Percentiles rank a stretch among this genome's conserved stretches.
phyloP scores from a whole-genome alignment of 92 coral and sea anemone species.

The Palythoa grandiflora region DNA sequence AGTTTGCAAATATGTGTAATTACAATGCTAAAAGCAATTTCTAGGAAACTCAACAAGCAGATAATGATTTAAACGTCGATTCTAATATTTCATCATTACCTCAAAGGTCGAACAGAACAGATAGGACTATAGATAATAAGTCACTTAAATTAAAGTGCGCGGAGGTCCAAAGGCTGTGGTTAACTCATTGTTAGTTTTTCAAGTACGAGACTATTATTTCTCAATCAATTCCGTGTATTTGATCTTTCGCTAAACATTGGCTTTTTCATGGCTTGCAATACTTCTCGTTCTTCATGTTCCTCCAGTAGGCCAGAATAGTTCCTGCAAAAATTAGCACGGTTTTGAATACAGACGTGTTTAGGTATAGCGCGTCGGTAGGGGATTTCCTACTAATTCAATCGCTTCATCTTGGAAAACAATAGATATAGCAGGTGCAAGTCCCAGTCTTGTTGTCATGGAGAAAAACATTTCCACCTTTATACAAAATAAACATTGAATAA shows the following conservation, averaged over 20 bases:
- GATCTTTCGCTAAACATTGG: constrained; percentile 18
- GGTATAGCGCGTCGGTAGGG: constrained; percentile 28
- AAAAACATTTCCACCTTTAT: constrained; percentile 58
- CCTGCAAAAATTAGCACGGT: constrained; percentile 22
- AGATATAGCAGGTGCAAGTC: constrained; percentile 27
- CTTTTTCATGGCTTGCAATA: background rate
- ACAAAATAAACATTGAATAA: constrained; percentile 31
- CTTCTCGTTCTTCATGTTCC: background rate
- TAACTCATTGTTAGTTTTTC: constrained; percentile 37
- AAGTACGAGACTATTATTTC: constrained; percentile 29
- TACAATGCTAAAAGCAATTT: no score
- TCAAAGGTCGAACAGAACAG: constrained; percentile 19
- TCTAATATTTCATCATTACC: constrained; percentile 24
- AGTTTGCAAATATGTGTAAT: no score
- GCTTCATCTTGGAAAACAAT: constrained; percentile 27
- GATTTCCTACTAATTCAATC: background rate
- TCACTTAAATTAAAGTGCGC: constrained; percentile 18
- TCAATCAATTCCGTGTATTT: constrained; percentile 30
- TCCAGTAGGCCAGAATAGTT: background rate
- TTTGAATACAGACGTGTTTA: background rate
- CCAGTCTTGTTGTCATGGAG: constrained; percentile 55
- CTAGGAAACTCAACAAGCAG: background rate
- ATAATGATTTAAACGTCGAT: background rate
- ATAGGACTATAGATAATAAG: constrained; percentile 11
- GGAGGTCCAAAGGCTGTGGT: background rate